Base-by-base conservation (phyloP, 1,140 invertebrate genomes). In the Drosophila pectinifera region DNA sequence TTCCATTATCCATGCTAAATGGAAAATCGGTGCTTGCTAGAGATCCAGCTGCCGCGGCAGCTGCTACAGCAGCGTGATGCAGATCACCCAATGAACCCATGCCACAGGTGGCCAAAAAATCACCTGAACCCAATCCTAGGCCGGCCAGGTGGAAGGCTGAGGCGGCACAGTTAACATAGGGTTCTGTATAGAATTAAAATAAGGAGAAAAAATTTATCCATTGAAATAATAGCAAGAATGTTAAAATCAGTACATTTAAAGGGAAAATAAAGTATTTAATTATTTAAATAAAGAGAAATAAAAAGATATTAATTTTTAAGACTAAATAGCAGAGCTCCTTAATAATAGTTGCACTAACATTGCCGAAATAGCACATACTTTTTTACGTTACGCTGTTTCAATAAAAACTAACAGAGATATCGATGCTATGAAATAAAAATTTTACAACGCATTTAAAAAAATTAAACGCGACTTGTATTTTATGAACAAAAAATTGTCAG, bases 1-100 rank as follows among this genome's bases (percentile, higher is more conserved):
- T 81, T 94, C 95, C 95, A 93, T 34, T 51, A 34, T 96, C 95
- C 62, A 96, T 93, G 57, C 95, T 95, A 75, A 96, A 96, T 13
- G 95, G 95, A 80, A 96, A 95, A 81, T 96, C 95, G 4, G 95
- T 94, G 41, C 95, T 96, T 14, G 95, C 94, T 54, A 96, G 92
- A n/a, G 95, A 95, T 56, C 95, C 81, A 4, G 81, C 83, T 0
- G 86, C 90, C 0, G 80, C 80, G 11, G 83, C 86, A 7, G 90
- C 90, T 34, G 83, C 90, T 5, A 91, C 90, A 7, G 86, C 83
- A 6, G 81, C 79, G n/a, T 85, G 85, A 73, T 92, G 92, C 4
- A 91, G 20, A 7, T 91, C 91, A 20, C 72, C 77, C 1, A 91
- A 20, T 0, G 91, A 84, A 7, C 86, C 80, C 53, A 86, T 67